These are phyloP conservation scores for Arctia plantaginis DNA, from an alignment of 2,888 invertebrate genomes.

Conservation along the genomic window DNA sequence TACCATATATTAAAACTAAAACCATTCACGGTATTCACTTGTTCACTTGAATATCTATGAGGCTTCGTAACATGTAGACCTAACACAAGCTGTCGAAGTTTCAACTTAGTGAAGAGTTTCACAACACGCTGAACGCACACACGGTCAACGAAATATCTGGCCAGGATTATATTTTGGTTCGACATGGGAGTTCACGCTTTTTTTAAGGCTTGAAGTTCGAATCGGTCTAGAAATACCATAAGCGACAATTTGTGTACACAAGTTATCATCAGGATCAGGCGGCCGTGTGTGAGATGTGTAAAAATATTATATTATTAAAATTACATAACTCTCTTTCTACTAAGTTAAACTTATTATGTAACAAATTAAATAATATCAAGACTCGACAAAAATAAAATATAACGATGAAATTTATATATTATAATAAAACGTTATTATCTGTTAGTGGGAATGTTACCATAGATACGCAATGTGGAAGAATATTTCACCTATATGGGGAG, in stretches of 20 bases:
- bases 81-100: no score
- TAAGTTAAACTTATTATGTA: neutral
- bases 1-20: neutral
- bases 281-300: no score
- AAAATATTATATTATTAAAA: neutral
- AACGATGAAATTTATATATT: neutral
- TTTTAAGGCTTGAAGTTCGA: no score
- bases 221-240: no score
- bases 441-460: neutral
- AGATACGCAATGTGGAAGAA: neutral
- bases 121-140: no score
- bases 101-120: no score
- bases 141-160: no score
- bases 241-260: no score
- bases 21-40: neutral
- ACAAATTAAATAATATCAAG: neutral
- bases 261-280: no score
- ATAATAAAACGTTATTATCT: constrained; percentile 2
- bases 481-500: neutral
- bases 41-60: neutral
- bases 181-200: no score
- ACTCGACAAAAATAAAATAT: neutral
- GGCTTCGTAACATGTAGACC: neutral
- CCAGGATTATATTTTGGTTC: no score
- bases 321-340: neutral